Percentiles rank a stretch among this genome's conserved stretches.
Conservation (phyloP, 2,888 invertebrate species). For the Lagria hirta region DNA sequence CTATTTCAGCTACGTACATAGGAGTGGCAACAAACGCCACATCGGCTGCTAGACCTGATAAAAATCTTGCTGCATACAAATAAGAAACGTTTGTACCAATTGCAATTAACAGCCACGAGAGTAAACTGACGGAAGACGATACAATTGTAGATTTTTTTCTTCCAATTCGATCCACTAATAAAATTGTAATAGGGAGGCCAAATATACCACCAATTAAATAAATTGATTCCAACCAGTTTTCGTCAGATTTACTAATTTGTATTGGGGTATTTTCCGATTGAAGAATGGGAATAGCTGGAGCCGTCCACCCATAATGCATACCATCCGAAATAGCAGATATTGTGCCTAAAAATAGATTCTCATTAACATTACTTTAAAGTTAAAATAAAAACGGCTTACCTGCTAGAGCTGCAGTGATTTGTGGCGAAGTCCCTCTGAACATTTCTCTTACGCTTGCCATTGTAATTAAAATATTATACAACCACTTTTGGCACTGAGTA, state of each 20-base stretch:
- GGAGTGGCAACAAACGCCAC: conserved; percentile 51
- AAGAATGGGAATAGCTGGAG: conserved; percentile 48
- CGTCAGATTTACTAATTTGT: conserved; percentile 37
- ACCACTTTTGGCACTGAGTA: too few species aligned
- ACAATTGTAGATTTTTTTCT: conserved; percentile 46
- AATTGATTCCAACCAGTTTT: conserved; percentile 41
- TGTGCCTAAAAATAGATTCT: conserved; percentile 48
- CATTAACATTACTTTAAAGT: conserved; percentile 2
- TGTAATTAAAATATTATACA: too few species aligned
- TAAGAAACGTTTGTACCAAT: conserved; percentile 38
- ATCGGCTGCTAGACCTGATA: conserved; percentile 49
- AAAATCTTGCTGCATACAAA: conserved; percentile 44
- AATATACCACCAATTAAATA: conserved; percentile 40
- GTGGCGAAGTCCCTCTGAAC: conserved; percentile 21
- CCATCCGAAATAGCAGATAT: conserved; percentile 51
- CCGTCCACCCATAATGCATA: conserved; percentile 52
- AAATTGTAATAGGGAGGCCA: conserved; percentile 45
- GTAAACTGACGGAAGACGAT: conserved; percentile 42
- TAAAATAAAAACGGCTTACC: conserved; percentile 17
- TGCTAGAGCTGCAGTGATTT: conserved; percentile 20
- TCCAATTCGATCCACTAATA: conserved; percentile 43
- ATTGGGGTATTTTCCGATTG: conserved; percentile 42
- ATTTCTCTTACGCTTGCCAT: too few species aligned
- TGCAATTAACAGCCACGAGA: conserved; percentile 48
- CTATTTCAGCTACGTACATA: conserved; percentile 52